A percentile compares a stretch with the other conserved stretches of the same genome.
These are phyloP conservation scores for Diadophis punctatus DNA, from an alignment of 2,113 vertebrate genomes.

Conservation along the genomic window DNA sequence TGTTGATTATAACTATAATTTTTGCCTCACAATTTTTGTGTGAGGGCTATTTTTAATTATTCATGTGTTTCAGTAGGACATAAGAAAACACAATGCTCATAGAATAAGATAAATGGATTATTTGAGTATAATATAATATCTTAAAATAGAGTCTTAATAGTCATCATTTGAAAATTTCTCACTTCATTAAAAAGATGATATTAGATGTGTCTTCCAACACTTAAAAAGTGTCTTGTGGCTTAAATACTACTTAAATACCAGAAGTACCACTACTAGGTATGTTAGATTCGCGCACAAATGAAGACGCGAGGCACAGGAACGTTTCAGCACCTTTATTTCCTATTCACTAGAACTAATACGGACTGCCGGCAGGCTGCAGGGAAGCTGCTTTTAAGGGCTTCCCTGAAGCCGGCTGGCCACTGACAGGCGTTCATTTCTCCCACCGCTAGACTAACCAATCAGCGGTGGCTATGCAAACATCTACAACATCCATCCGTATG, in stretches of 20 bases:
- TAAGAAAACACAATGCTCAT: background rate
- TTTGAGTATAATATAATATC: background rate
- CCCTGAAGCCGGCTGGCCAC: too few relatives aligned
- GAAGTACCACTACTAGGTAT: background rate
- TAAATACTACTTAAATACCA: background rate
- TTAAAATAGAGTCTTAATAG: background rate
- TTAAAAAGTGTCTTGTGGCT: background rate
- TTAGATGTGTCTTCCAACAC: background rate
- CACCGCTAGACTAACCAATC: too few relatives aligned
- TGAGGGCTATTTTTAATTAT: background rate
- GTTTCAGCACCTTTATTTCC: too few relatives aligned
- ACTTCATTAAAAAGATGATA: background rate
- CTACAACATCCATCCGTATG: too few relatives aligned
- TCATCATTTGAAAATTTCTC: background rate
- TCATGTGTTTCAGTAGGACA: background rate
- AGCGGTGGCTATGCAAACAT: too few relatives aligned
- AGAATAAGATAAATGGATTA: background rate
- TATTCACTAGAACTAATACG: too few relatives aligned
- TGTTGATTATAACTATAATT: background rate
- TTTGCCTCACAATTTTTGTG: background rate
- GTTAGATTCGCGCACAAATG: too few relatives aligned
- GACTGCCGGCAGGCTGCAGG: too few relatives aligned
- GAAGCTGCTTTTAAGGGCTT: too few relatives aligned
- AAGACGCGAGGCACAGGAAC: too few relatives aligned
- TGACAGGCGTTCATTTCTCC: too few relatives aligned